These are phyloP conservation scores for Rhinophrynus dorsalis DNA, from an alignment of 2,797 vertebrate genomes.

Conservation along the genomic window DNA sequence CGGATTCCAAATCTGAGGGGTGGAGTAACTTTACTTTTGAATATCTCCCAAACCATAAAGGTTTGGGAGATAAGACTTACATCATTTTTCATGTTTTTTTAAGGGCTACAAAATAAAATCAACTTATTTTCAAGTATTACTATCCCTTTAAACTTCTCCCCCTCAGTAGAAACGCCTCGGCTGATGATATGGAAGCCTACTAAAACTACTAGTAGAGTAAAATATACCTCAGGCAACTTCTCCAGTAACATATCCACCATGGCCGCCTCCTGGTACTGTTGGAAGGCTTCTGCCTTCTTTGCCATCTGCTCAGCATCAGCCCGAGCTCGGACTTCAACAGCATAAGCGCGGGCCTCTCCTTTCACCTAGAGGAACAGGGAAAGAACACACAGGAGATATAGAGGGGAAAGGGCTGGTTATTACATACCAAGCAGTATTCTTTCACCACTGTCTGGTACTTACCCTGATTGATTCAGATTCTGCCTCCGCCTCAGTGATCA, in stretches of 20 bases:
- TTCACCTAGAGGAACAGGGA: conserved; percentile 69
- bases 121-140: too few species aligned
- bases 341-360: conserved; percentile 87
- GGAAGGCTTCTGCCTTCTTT: conserved; percentile 90
- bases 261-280: conserved; percentile 86
- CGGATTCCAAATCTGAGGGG: too few species aligned
- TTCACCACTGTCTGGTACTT: conserved; percentile 50
- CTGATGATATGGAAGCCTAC: too few species aligned
- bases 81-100: too few species aligned
- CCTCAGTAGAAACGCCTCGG: too few species aligned
- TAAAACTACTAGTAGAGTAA: too few species aligned
- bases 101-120: too few species aligned
- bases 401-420: not conserved
- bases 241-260: conserved; percentile 93
- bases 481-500: conserved; percentile 90
- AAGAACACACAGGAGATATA: not conserved
- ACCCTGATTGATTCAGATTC: conserved; percentile 85
- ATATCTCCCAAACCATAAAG: too few species aligned
- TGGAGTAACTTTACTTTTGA: too few species aligned
- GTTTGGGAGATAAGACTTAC: too few species aligned
- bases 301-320: conserved; percentile 90
- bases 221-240: conserved; percentile 86
- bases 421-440: not conserved
- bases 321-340: conserved; percentile 80
- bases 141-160: too few species aligned